Evolutionary conservation across 2,797 vertebrate species (phyloP).

Genomic region (Rhinogobio ventralis): DNA sequence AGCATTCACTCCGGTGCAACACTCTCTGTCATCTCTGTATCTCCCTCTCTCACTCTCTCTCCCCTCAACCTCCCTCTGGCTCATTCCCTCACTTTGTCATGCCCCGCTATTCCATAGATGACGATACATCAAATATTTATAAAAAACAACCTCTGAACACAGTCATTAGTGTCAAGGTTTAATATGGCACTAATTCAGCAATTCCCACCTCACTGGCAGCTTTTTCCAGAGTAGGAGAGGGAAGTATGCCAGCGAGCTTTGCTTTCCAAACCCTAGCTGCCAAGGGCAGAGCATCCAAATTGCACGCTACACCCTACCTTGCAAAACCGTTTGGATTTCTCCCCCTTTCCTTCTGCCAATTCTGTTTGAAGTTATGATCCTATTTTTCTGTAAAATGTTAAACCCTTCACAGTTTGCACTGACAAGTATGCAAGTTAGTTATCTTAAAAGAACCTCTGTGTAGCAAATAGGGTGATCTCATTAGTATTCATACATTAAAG

Average conservation of each 20-base stretch:
- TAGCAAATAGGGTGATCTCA: background rate
- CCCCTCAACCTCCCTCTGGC: slow-evolving; percentile 2
- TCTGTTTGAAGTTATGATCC: slow-evolving; percentile 35
- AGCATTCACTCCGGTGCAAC: slow-evolving; percentile 60
- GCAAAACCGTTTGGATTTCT: background rate
- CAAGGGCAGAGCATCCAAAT: slow-evolving; percentile 1
- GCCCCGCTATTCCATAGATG: slow-evolving; percentile 73
- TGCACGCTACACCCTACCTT: background rate
- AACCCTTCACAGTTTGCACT: slow-evolving; percentile 7
- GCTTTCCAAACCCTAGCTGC: slow-evolving; percentile 19
- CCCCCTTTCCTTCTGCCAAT: background rate
- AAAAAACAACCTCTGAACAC: slow-evolving; percentile 77
- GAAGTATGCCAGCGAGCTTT: slow-evolving; percentile 54
- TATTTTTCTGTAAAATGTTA: slow-evolving; percentile 8
- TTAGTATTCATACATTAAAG: background rate
- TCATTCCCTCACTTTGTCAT: slow-evolving; percentile 46
- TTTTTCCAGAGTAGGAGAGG: slow-evolving; percentile 58
- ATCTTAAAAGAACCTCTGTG: background rate
- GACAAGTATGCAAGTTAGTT: background rate
- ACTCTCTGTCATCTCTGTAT: background rate
- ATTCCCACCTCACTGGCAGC: slow-evolving; percentile 65
- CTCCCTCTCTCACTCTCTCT: background rate
- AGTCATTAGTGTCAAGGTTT: slow-evolving; percentile 79
- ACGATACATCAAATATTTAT: slow-evolving; percentile 89
- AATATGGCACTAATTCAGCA: slow-evolving; percentile 72